Base-by-base conservation (phyloP, 1,140 invertebrate genomes). In the Apis cerana region DNA sequence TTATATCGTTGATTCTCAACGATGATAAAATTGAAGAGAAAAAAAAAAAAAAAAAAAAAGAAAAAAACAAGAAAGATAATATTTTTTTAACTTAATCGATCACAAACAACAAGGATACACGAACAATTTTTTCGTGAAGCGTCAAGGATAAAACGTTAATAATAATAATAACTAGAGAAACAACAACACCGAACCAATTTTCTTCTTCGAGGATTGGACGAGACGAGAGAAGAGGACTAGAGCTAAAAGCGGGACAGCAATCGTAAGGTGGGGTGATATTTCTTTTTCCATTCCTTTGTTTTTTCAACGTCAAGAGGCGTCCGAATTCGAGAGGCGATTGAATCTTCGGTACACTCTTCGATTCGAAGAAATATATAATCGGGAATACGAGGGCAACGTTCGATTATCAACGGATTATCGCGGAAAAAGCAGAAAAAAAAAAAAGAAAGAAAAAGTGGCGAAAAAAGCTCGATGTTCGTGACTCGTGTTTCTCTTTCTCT, bases 401-500 rank as follows among this genome's bases (percentile, higher is more conserved):
- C 15, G 62, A 62, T 67, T 80, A 77, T 10, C 23, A 27, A 52
- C n/a, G 17, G n/a, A 27, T n/a, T 77, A 62, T 48, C 23, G 33
- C 21, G 23, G 48, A 19, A 27, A 65, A 67, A 52, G 21, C 15
- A n/a, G 3, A 0, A 11, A 27, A 33, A 11, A 56, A 27, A 12
- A 23, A 27, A 33, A 19, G 19, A 58, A n/a, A 59, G 21, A 33
- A 23, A 70, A 64, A 43, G 71, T 70, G 52, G 61, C 56, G 33
- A 43, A 80, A 43, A 80, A 27, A 43, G 70, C 78, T 75, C 78
- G 80, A 65, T 75, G 75, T 87, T 64, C 80, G 72, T 77, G 65
- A 82, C 83, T 88, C 81, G 65, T 77, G 82, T 75, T 75, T 75
- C 71, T 62, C 71, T 75, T 62, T 75, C 56, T 19, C 4, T 78